Base-by-base conservation (phyloP, 2,113 vertebrate genomes). In the Anseranas semipalmata region DNA sequence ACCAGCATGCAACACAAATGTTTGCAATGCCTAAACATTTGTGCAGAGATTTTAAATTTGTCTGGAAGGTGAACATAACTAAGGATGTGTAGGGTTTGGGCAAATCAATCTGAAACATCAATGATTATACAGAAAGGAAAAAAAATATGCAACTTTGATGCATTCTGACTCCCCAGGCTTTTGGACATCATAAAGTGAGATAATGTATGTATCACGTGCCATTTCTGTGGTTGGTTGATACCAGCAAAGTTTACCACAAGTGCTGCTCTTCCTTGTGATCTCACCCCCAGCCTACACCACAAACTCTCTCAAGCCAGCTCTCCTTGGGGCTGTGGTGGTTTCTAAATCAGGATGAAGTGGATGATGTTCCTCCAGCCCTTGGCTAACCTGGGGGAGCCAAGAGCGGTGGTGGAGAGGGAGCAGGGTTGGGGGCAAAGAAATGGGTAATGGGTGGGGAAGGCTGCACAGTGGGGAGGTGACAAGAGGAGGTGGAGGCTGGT, bases 291-390 rank as follows among this genome's bases (percentile, higher is more conserved):
- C 16, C 46, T 35, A 50, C 33, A 32, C 1, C 2, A 39, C 3
- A 3, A 48, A 30, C 39, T 56, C 43, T 30, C 12, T 22, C 71
- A 85, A 32, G 67, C 39, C 32, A 10, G 16, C 68, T 52, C n/a
- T 72, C 52, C 30, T 21, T 2, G 0, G 27, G 14, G 41, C 14
- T 50, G 46, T 25, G 63, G 59, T 50, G 33, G 30, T 21, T 86
- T 72, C 65, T n/a, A 67, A 41, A 82, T 6, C 6, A 16, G 6
- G 18, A 32, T 1, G 48, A 90, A 0, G 0, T 17, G 56, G 33
- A 10, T 79, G 27, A 18, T 33, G 16, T 22, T 32, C 24, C 58
- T 93, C 27, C 48, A 67, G n/a, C 0, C 0, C 22, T 56, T 89
- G 0, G 0, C 10, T 58, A 19, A 52, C 27, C 2, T 0, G 60